These are phyloP conservation scores for Priocnemis perturbator DNA, from an alignment of 2,888 invertebrate species.

Conservation along the genomic window DNA sequence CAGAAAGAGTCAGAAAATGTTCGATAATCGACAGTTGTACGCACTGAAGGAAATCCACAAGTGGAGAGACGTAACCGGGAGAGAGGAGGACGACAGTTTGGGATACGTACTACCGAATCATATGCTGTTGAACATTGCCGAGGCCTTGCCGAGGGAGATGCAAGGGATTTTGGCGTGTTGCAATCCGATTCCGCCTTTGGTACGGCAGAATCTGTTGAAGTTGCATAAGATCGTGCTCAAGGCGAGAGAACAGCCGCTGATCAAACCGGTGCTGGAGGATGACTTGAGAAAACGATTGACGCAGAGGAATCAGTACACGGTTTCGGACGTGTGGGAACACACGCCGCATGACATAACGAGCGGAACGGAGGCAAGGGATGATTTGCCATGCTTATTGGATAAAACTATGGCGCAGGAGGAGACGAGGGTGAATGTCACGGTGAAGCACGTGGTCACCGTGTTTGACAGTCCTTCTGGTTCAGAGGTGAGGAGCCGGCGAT, in stretches of 20 bases:
- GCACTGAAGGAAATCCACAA: constrained; percentile 88
- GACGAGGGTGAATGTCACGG: not conserved
- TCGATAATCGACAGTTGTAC: constrained; percentile 89
- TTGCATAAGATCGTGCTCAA: constrained; percentile 82
- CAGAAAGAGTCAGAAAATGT: constrained; percentile 85
- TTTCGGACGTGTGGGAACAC: constrained; percentile 62
- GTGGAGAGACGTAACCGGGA: constrained; percentile 92
- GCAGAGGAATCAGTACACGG: constrained; percentile 58
- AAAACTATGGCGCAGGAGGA: not conserved
- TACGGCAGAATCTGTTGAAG: constrained; percentile 78
- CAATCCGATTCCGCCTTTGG: constrained; percentile 91
- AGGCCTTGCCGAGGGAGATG: constrained; percentile 91
- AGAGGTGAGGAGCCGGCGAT: constrained; percentile 55
- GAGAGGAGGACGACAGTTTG: constrained; percentile 93
- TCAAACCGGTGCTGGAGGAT: constrained; percentile 74
- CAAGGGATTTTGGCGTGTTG: constrained; percentile 96
- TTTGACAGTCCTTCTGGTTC: constrained; percentile 62
- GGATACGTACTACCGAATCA: constrained; percentile 97
- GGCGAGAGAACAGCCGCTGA: constrained; percentile 83
- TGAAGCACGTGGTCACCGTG: constrained; percentile 57
- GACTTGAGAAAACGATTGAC: constrained; percentile 65
- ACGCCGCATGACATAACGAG: constrained; percentile 67
- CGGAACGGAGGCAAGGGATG: constrained; percentile 63
- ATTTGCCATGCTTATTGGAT: constrained; percentile 69
- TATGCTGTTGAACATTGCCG: constrained; percentile 94